Evolutionary conservation across 2,888 invertebrate species (phyloP), one percentile per base, ranked within the genome.

Genomic region (Chelonus formosanus): DNA sequence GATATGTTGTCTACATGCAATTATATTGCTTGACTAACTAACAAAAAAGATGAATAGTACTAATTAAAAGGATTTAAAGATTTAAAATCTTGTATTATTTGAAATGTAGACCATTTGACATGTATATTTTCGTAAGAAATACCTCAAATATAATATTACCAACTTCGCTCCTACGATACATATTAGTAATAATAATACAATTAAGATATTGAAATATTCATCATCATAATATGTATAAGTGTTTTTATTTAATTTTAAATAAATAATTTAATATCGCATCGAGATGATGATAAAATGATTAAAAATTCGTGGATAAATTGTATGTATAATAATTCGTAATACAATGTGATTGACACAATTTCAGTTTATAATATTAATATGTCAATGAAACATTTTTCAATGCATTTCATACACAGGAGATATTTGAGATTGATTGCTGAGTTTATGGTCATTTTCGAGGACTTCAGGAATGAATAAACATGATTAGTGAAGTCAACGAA

Each of bases 41-140:
- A 20, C 20, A 20, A 20, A 20, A 20, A 20, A 20, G 20, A 20
- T 20, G 2, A 20, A 20, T 20, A 20, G 20, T 2, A 20, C 20
- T 20, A 20, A 20, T 20, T 20, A 1, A 20, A 20, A 20, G 20
- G 20, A 20, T 20, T 20, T 67, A 54, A 60, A 62, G 55, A 68
- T 36, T 59, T 54, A 64, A 50, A 67, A 44, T 63, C 52, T 68
- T 44, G 62, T 35, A 31, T 57, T 44, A 32, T 57, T 57, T 57
- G 20, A 54, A 55, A 52, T 67, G 58, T 50, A 50, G 36, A 48
- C 34, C 47, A n/a, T 20, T 35, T 60, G 36, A 10, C 36, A 31
- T 10, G 32, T 60, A 70, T 76, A 74, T 77, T 79, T 78, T 74
- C 75, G 77, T 80, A 80, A 77, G 80, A 82, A 80, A 79, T 74